Conservation (phyloP, 35 echinoderm and acorn worm genomes). For the Stichopus chloronotus region DNA sequence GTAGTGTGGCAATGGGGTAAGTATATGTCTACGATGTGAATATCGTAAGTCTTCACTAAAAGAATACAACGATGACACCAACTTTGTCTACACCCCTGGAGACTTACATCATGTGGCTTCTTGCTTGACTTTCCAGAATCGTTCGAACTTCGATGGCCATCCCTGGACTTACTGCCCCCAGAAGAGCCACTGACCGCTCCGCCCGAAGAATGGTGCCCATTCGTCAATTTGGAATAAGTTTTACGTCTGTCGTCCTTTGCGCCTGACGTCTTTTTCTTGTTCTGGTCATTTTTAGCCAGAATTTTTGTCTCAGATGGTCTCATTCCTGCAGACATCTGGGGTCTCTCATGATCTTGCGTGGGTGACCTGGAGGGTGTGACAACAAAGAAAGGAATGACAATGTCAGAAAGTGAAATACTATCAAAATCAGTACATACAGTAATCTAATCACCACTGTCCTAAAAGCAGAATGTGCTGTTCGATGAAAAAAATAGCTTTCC, state of each 20-base stretch:
- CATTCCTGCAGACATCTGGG: background rate
- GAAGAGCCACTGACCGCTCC: conserved; percentile 28
- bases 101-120: conserved; percentile 51
- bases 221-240: conserved; percentile 38
- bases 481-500: too few relatives aligned
- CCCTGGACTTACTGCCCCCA: conserved; percentile 31
- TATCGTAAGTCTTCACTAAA: too few relatives aligned
- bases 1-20: too few relatives aligned
- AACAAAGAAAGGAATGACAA: background rate
- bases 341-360: background rate
- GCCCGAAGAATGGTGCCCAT: conserved; percentile 20
- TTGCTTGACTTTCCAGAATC: conserved; percentile 58
- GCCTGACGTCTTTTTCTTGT: conserved; percentile 12
- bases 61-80: too few relatives aligned
- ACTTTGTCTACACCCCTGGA: background rate
- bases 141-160: conserved; percentile 44
- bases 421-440: background rate
- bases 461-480: too few relatives aligned
- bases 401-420: background rate
- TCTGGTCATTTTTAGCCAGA: conserved; percentile 42
- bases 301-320: conserved; percentile 28
- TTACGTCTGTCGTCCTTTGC: conserved; percentile 36
- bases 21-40: too few relatives aligned
- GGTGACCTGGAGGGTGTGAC: conserved; percentile 1
- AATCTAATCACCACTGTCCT: too few relatives aligned